Base-by-base conservation (phyloP, 2,888 invertebrate genomes). In the Notocelia uddmanniana region DNA sequence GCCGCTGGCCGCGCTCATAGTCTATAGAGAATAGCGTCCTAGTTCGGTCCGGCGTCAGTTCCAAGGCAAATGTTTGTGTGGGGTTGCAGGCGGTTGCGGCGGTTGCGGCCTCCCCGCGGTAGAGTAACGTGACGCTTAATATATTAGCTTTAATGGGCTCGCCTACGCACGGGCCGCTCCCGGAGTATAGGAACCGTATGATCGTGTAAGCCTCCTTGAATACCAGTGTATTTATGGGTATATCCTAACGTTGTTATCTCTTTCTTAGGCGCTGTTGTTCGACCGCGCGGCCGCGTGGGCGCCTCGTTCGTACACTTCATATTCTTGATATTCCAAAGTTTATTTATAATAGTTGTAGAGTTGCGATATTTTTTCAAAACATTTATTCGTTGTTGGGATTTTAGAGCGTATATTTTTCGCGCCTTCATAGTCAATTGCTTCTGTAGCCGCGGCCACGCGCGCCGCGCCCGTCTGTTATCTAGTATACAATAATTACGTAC, bases 201-300 rank as follows among this genome's bases (percentile, higher is more conserved):
- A 76, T 78, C 79, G 80, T 88, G 86, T 90, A 89, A 87, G 84
- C 50, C 58, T 52, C 84, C 77, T 76, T 76, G 77, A 76, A 83
- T 88, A 88, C 85, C 86, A 83, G 83, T 89, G 85, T 89, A 86
- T 90, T 87, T 88, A 88, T 90, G 86, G 90, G 89, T 91, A 88
- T 87, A 90, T 90, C 87, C 86, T 89, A 89, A 81, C 83, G 88
- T 92, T 93, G 93, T 93, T 93, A 93, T 89, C 92, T 93, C 92
- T 92, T 93, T 93, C 92, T 91, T 93, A 93, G 93, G 92, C 89
- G 90, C 91, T 91, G 93, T 93, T 93, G 92, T 90, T 88, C 87
- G 85, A 86, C 86, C 80, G 88, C 85, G 83, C 82, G 87, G 83
- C 76, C 82, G 87, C 88, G 89, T 80, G 87, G 88, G 80, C 71